Conservation (phyloP, 2,888 invertebrate genomes). For the Tachina lurida region DNA sequence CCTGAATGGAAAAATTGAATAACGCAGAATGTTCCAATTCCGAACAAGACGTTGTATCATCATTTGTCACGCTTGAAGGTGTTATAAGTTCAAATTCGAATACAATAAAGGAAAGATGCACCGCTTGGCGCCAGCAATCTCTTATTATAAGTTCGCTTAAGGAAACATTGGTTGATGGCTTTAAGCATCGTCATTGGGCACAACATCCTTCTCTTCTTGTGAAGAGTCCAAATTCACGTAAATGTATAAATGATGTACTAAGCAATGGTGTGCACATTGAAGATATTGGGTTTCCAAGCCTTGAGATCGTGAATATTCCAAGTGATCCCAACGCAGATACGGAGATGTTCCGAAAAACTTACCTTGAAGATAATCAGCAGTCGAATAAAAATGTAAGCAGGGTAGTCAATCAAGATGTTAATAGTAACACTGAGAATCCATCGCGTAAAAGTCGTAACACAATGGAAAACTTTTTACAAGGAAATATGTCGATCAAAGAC, state of each 20-base stretch:
- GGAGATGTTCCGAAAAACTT: constrained; percentile 70
- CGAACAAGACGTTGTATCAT: background rate
- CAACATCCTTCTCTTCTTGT: background rate
- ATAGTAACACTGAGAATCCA: constrained; percentile 45
- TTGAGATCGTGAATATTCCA: background rate
- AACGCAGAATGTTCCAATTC: background rate
- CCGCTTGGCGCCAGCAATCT: constrained; percentile 75
- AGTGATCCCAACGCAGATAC: constrained; percentile 37
- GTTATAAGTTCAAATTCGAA: background rate
- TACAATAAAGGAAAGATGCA: constrained; percentile 32
- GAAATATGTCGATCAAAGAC: background rate
- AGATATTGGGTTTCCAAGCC: constrained; percentile 11
- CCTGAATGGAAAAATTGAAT: background rate
- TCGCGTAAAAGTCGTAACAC: constrained; percentile 13
- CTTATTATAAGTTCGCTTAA: constrained; percentile 59
- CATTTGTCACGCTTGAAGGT: background rate
- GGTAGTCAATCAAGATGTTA: constrained; percentile 53
- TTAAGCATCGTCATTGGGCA: constrained; percentile 11
- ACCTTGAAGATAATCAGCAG: background rate
- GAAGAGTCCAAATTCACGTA: background rate
- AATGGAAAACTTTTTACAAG: constrained; percentile 35
- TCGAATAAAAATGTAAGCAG: background rate
- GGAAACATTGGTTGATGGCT: background rate
- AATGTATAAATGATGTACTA: constrained; percentile 57
- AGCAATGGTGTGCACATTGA: constrained; percentile 19